Percentiles rank a stretch among this genome's conserved stretches.
phyloP scores from a whole-genome alignment of 2,888 invertebrate genomes.

The Stomorhina lunata region DNA sequence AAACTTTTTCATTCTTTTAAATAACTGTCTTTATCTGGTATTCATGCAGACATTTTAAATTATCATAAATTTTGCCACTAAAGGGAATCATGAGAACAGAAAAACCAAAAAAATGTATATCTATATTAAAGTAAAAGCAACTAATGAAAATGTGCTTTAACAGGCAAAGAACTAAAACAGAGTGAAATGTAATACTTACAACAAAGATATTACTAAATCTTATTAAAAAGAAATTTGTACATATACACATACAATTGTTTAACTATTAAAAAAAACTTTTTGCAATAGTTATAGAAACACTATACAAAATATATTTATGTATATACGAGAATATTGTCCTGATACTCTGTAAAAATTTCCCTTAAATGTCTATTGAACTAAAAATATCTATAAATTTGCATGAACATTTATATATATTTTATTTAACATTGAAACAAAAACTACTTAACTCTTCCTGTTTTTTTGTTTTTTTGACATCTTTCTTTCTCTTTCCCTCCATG shows the following conservation, averaged over 20 bases:
- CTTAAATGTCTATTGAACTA: neutral
- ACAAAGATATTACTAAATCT: neutral
- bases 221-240: too few relatives aligned
- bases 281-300: too few relatives aligned
- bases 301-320: too few relatives aligned
- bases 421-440: neutral
- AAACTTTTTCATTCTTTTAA: neutral
- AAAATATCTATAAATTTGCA: neutral
- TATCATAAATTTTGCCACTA: slow-evolving; percentile 40
- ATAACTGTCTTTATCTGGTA: slow-evolving; percentile 4
- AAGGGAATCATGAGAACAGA: slow-evolving; percentile 21
- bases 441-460: neutral
- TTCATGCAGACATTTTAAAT: slow-evolving; percentile 41
- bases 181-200: neutral
- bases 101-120: slow-evolving; percentile 12
- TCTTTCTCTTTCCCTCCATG: too few relatives aligned
- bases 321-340: too few relatives aligned
- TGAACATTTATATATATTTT: neutral
- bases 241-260: too few relatives aligned
- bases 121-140: neutral
- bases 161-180: neutral
- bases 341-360: neutral
- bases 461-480: neutral
- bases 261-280: too few relatives aligned
- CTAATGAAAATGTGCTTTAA: neutral